Conservation (phyloP, 2,113 vertebrate genomes). For the Anarhynchus alexandrinus region DNA sequence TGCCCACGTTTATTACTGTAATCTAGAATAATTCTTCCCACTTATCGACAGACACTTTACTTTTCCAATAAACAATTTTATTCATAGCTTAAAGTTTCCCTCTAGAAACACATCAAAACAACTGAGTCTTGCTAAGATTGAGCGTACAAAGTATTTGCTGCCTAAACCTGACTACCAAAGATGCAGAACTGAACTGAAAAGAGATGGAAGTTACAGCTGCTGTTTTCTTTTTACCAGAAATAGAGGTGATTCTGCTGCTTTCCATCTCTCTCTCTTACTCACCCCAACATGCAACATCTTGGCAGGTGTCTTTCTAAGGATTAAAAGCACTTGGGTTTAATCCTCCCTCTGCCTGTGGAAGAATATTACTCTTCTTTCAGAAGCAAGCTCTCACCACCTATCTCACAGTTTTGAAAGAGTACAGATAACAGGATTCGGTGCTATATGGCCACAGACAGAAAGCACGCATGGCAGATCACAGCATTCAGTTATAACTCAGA, state of each 20-base stretch:
- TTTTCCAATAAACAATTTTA: not conserved
- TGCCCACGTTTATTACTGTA: not conserved
- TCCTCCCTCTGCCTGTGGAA: not conserved
- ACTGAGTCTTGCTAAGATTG: not conserved
- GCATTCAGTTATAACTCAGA: not conserved
- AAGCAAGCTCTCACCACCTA: not conserved
- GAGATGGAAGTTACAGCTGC: not conserved
- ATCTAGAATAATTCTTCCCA: not conserved
- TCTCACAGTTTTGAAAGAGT: not conserved
- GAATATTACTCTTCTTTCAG: not conserved
- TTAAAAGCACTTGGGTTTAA: not conserved
- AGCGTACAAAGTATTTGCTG: not conserved
- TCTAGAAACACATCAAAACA: not conserved
- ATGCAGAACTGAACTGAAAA: not conserved
- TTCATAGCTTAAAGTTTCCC: not conserved
- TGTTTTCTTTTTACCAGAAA: not conserved
- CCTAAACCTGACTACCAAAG: not conserved
- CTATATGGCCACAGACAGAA: not conserved
- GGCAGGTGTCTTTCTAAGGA: not conserved
- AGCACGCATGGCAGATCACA: not conserved
- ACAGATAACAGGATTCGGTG: not conserved
- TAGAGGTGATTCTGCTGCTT: not conserved
- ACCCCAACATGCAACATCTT: not conserved
- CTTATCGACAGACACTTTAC: not conserved
- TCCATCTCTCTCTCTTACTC: not conserved